Conservation (phyloP, 2,888 invertebrate genomes). For the Cheilosia impressa region DNA sequence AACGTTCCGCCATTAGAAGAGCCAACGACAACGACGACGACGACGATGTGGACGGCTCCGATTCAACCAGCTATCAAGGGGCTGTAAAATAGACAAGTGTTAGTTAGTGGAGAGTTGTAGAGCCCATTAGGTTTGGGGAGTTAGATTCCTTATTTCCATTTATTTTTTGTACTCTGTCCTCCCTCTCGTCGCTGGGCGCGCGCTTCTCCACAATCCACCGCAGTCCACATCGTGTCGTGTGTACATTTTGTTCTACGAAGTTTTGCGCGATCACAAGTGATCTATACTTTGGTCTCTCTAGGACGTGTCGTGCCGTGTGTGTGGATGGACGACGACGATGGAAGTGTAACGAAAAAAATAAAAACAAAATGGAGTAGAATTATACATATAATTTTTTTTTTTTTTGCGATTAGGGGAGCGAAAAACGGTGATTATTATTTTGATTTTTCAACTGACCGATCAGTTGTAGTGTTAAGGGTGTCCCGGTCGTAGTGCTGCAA, state of each 20-base stretch:
- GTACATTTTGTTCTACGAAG: slow-evolving; percentile 69
- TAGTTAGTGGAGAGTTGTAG: slow-evolving; percentile 55
- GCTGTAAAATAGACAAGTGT: slow-evolving; percentile 69
- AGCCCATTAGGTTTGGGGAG: slow-evolving; percentile 75
- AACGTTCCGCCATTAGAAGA: slow-evolving; percentile 29
- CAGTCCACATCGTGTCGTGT: slow-evolving; percentile 32
- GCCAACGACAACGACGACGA: slow-evolving; percentile 10
- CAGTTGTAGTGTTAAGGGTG: slow-evolving; percentile 32
- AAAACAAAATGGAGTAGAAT: slow-evolving; percentile 72
- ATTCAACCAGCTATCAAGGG: slow-evolving; percentile 36
- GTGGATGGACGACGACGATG: slow-evolving; percentile 73
- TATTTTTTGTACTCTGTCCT: slow-evolving; percentile 36
- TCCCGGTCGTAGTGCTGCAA: background rate
- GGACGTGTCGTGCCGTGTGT: slow-evolving; percentile 75
- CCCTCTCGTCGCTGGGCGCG: slow-evolving; percentile 50
- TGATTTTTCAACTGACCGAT: slow-evolving; percentile 35
- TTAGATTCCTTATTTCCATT: slow-evolving; percentile 74
- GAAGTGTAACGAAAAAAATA: slow-evolving; percentile 65
- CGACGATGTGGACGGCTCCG: slow-evolving; percentile 6
- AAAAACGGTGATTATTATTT: slow-evolving; percentile 69
- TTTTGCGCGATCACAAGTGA: slow-evolving; percentile 75
- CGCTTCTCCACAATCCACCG: slow-evolving; percentile 48
- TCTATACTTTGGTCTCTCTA: slow-evolving; percentile 73
- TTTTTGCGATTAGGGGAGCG: slow-evolving; percentile 58
- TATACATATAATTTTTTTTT: slow-evolving; percentile 15